Conservation (phyloP, 2,888 invertebrate species). For the Icerya purchasi region DNA sequence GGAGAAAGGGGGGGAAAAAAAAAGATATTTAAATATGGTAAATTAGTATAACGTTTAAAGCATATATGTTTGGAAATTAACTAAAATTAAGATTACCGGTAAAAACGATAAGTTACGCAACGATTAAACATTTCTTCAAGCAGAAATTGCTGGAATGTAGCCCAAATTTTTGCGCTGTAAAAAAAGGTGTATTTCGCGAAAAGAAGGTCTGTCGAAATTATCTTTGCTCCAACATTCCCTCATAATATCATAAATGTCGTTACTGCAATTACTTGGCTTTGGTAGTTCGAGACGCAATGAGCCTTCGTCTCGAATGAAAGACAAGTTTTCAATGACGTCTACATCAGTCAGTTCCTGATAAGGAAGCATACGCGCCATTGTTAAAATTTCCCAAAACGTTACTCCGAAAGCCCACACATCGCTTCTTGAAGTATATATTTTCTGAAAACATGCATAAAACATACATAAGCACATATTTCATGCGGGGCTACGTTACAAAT, state of each 20-base stretch:
- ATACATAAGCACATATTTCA: too few relatives aligned
- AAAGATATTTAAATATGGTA: too few relatives aligned
- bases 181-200: conserved; percentile 38
- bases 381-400: conserved; percentile 67
- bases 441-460: too few relatives aligned
- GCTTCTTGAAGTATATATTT: conserved; percentile 68
- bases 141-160: conserved; percentile 23
- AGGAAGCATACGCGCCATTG: conserved; percentile 52
- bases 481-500: too few relatives aligned
- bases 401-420: conserved; percentile 84
- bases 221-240: conserved; percentile 36
- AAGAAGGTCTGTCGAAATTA: conserved; percentile 33
- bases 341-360: conserved; percentile 52
- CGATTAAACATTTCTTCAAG: too few relatives aligned
- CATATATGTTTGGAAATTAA: too few relatives aligned
- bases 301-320: conserved; percentile 42
- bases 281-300: conserved; percentile 20
- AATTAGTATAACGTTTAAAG: too few relatives aligned
- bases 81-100: too few relatives aligned
- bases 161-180: conserved; percentile 31
- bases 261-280: conserved; percentile 31
- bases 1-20: too few relatives aligned
- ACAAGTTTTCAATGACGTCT: conserved; percentile 60
- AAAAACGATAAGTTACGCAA: too few relatives aligned
- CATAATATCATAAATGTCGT: conserved; percentile 38